These are phyloP conservation scores for Halyomorpha halys DNA, from an alignment of 1,140 invertebrate genomes.

Conservation along the genomic window DNA sequence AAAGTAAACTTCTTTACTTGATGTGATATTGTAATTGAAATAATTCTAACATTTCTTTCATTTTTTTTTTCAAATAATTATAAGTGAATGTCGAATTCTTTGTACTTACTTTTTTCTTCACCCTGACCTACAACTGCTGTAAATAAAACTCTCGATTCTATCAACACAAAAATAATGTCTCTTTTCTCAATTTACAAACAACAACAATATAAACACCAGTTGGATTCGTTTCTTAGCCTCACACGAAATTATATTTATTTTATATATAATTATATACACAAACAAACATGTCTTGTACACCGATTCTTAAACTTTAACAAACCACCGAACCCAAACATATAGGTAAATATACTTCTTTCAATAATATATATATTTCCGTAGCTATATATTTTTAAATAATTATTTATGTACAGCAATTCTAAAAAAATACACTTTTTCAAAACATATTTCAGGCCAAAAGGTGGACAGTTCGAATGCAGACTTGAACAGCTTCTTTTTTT, in stretches of 20 bases:
- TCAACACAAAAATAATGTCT: conserved; percentile 19
- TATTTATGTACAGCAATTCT: conserved; percentile 23
- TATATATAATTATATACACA: conserved; percentile 14
- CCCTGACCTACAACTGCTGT: not conserved
- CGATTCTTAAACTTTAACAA: conserved; percentile 19
- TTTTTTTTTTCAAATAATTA: not conserved
- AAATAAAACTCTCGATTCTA: conserved; percentile 16
- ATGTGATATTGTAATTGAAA: too few relatives aligned
- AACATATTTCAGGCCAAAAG: conserved; percentile 21
- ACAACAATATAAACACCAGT: conserved; percentile 14
- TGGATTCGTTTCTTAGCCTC: conserved; percentile 7
- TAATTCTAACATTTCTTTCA: too few relatives aligned
- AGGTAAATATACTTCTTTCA: conserved; percentile 23
- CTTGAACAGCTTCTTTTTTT: not conserved
- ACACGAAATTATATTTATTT: conserved; percentile 14
- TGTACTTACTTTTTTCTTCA: conserved; percentile 1
- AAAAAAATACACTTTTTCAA: conserved; percentile 24
- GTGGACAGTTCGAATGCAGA: conserved; percentile 17
- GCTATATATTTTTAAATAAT: conserved; percentile 19
- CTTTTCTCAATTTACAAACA: conserved; percentile 18
- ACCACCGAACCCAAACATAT: conserved; percentile 23
- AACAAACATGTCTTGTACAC: conserved; percentile 18
- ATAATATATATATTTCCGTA: conserved; percentile 20
- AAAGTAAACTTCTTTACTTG: too few relatives aligned
- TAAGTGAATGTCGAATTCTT: not conserved